Conservation (phyloP, 2,888 invertebrate species). For the Rhyacophila evoluta region DNA sequence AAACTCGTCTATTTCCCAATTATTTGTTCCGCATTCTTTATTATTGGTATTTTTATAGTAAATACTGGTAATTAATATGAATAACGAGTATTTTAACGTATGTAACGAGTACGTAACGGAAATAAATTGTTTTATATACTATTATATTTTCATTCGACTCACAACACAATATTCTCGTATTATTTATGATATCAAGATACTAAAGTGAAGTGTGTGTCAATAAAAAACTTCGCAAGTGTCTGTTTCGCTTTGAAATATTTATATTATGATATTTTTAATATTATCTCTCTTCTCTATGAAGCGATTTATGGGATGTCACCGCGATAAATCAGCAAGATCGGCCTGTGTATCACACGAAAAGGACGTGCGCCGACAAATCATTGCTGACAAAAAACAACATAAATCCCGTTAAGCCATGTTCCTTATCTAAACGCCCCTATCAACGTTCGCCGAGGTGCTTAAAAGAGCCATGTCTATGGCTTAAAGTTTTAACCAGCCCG, state of each 20-base stretch:
- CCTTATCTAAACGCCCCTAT: slow-evolving; percentile 18
- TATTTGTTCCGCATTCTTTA: too few relatives aligned
- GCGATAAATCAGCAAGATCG: background rate
- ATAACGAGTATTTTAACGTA: too few relatives aligned
- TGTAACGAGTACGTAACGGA: too few relatives aligned
- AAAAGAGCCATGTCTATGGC: slow-evolving; percentile 1
- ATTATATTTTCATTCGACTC: too few relatives aligned
- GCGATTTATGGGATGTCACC: background rate
- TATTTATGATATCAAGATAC: too few relatives aligned
- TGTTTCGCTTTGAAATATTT: background rate
- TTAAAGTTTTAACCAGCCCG: background rate
- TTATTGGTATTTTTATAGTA: too few relatives aligned
- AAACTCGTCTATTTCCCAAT: too few relatives aligned
- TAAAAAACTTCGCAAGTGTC: too few relatives aligned
- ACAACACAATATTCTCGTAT: too few relatives aligned
- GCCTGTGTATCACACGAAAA: background rate
- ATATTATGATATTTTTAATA: background rate
- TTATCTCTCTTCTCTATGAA: background rate
- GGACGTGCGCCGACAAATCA: slow-evolving; percentile 3
- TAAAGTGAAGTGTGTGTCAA: too few relatives aligned
- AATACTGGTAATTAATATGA: too few relatives aligned
- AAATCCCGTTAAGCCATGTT: slow-evolving; percentile 2
- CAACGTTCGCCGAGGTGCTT: slow-evolving; percentile 2
- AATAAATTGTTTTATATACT: too few relatives aligned
- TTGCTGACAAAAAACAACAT: slow-evolving; percentile 15